Evolutionary conservation across 2,113 vertebrate species (phyloP).

Genomic region (Antechinus flavipes): DNA sequence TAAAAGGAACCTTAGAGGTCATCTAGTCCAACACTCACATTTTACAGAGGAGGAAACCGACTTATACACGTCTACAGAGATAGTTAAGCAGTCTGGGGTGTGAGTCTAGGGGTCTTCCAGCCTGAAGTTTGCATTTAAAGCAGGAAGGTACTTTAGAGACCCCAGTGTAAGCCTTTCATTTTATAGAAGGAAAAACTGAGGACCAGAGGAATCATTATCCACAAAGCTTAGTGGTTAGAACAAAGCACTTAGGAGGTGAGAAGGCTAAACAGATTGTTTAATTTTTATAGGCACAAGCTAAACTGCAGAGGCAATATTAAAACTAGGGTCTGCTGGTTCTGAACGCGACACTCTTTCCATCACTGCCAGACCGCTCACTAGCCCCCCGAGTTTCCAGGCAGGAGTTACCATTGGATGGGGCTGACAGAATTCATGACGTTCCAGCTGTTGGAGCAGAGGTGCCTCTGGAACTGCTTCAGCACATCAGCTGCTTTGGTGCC

Average conservation of each 20-base stretch:
- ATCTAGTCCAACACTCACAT: not conserved
- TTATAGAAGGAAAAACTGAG: not conserved
- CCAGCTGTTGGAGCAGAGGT: conserved; percentile 79
- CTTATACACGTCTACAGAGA: not conserved
- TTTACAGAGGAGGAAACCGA: not conserved
- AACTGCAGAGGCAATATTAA: not conserved
- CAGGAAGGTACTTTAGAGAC: not conserved
- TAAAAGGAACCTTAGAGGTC: not conserved
- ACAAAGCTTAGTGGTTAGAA: not conserved
- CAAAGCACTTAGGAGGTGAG: not conserved
- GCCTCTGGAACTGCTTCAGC: conserved; percentile 87
- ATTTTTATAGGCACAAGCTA: not conserved
- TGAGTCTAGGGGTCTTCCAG: not conserved
- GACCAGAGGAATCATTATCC: not conserved
- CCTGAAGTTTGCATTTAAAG: not conserved
- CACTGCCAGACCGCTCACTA: not conserved
- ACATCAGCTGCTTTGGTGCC: conserved; percentile 87
- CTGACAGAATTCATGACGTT: conserved; percentile 81
- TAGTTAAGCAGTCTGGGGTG: not conserved
- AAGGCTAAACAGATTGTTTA: not conserved
- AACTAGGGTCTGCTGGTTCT: not conserved
- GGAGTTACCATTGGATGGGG: conserved; percentile 83
- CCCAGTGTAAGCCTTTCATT: not conserved
- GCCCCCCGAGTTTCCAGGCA: not conserved
- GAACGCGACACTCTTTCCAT: not conserved